phyloP scores from a whole-genome alignment of 2,888 invertebrate species.

The Nycteola revayana region DNA sequence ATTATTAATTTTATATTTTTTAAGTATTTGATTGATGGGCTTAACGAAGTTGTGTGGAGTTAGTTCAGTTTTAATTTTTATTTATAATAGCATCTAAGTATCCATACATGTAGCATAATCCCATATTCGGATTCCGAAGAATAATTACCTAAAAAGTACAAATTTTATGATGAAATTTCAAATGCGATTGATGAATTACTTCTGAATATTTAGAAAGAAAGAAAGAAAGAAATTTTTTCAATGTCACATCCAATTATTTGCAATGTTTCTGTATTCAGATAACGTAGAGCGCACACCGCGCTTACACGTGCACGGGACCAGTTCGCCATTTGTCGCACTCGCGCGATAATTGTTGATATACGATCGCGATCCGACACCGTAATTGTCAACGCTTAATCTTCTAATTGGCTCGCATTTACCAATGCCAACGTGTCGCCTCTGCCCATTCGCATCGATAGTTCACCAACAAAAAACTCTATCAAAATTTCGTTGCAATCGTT shows the following conservation, averaged over 20 bases:
- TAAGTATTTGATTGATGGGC: too few species aligned
- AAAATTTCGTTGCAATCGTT: slow-evolving; percentile 32
- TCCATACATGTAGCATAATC: too few species aligned
- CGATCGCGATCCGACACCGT: slow-evolving; percentile 77
- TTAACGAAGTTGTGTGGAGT: too few species aligned
- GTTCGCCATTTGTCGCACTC: slow-evolving; percentile 77
- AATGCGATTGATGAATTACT: too few species aligned
- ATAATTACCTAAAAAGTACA: too few species aligned
- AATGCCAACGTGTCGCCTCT: slow-evolving; percentile 71
- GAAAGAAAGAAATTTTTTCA: too few species aligned
- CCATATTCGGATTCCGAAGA: too few species aligned
- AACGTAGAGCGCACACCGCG: slow-evolving; percentile 42
- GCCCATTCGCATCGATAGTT: slow-evolving; percentile 56
- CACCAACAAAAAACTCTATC: slow-evolving; percentile 46
- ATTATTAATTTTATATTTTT: too few species aligned
- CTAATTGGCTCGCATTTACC: slow-evolving; percentile 81
- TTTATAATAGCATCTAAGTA: too few species aligned
- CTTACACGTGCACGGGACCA: slow-evolving; percentile 59
- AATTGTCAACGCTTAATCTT: slow-evolving; percentile 83
- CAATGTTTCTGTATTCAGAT: slow-evolving; percentile 30
- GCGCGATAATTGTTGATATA: slow-evolving; percentile 82
- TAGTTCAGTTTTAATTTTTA: too few species aligned
- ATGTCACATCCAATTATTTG: slow-evolving; percentile 19
- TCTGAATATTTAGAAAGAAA: too few species aligned
- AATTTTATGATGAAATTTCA: too few species aligned